Evolutionary conservation across 2,888 invertebrate genomes (phyloP).

Genomic region (Ecdyonurus torrentis): DNA sequence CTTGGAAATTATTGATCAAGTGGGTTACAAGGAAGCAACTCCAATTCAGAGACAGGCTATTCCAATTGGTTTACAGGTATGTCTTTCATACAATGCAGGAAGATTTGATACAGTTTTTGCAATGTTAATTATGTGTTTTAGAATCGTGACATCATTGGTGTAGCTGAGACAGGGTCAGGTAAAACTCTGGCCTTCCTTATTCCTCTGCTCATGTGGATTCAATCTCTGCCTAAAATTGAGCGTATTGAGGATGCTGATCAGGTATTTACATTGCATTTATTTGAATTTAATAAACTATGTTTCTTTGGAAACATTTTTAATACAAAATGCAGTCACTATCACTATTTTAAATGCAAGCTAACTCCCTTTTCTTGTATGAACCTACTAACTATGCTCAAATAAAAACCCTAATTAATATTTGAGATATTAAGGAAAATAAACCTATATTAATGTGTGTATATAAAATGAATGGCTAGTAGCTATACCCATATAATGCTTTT

Average conservation of each 20-base stretch:
- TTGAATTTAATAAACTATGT: too few species aligned
- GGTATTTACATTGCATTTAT: too few species aligned
- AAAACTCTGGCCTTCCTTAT: slow-evolving; percentile 98
- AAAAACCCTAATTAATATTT: too few species aligned
- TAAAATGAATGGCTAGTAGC: too few species aligned
- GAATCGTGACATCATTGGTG: slow-evolving; percentile 94
- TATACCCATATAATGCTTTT: too few species aligned
- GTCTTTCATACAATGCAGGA: background rate
- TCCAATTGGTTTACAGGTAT: slow-evolving; percentile 61
- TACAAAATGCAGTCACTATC: too few species aligned
- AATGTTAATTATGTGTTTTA: slow-evolving; percentile 31
- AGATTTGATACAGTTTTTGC: background rate
- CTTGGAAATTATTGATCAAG: slow-evolving; percentile 81
- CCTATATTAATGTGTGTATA: too few species aligned
- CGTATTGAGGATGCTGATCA: slow-evolving; percentile 78
- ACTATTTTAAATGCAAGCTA: too few species aligned
- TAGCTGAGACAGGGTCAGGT: slow-evolving; percentile 97
- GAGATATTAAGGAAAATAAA: too few species aligned
- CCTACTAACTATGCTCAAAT: too few species aligned
- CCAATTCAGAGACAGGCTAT: slow-evolving; percentile 99
- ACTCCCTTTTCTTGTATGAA: too few species aligned
- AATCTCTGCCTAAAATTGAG: slow-evolving; percentile 90
- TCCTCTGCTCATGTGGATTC: slow-evolving; percentile 94
- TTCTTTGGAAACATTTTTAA: too few species aligned
- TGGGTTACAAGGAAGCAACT: slow-evolving; percentile 95